phyloP scores from a whole-genome alignment of 2,113 vertebrate genomes.

The Callorhinus ursinus region DNA sequence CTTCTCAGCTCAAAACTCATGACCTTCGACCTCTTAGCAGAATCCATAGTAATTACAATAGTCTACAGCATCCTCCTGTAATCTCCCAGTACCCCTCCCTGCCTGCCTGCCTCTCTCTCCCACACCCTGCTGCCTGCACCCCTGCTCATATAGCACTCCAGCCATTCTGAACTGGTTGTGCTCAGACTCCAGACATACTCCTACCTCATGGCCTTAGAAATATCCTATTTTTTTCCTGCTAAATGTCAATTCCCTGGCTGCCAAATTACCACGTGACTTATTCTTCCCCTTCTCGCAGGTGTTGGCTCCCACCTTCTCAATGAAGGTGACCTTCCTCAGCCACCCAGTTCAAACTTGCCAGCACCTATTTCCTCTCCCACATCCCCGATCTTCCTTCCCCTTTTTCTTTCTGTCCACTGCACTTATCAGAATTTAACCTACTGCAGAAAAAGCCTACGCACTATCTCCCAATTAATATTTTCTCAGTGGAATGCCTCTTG shows the following conservation, averaged over 20 bases:
- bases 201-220: neutral
- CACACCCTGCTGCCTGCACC: fast-evolving
- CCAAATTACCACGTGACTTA: neutral
- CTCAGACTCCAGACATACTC: neutral
- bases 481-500: neutral
- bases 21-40: neutral
- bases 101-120: neutral
- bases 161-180: neutral
- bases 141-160: neutral
- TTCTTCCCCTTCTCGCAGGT: neutral
- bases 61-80: too few species aligned
- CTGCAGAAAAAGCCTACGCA: neutral
- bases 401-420: neutral
- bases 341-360: neutral
- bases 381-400: neutral
- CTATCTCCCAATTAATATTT: neutral
- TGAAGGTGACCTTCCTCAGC: neutral
- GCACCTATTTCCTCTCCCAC: neutral
- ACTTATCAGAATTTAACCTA: neutral
- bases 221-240: neutral
- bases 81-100: neutral
- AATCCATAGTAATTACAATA: neutral
- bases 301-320: neutral
- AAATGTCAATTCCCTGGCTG: neutral
- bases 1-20: neutral